Percentiles rank a stretch among this genome's conserved stretches.
Conservation (phyloP, 2,113 vertebrate species). For the Chauna torquata region DNA sequence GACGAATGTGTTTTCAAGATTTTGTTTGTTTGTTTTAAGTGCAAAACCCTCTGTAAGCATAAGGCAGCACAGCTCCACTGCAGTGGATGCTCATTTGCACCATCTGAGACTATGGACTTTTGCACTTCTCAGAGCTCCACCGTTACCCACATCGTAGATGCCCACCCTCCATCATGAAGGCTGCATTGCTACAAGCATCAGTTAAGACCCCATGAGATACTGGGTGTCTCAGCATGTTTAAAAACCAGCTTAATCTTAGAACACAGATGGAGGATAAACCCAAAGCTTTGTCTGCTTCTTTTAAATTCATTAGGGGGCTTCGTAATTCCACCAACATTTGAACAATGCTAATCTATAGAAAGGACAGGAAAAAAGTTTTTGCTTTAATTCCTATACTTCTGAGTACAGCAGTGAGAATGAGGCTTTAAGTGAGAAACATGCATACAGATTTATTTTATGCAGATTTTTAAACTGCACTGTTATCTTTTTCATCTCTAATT, state of each 20-base stretch:
- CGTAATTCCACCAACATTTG: not conserved
- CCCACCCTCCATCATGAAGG: not conserved
- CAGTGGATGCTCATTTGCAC: not conserved
- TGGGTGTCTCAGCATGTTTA: not conserved
- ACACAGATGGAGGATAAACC: not conserved
- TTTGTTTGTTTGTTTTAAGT: not conserved
- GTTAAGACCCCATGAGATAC: not conserved
- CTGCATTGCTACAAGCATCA: not conserved
- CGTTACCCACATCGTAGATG: not conserved
- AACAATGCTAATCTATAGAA: not conserved
- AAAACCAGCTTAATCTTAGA: slow-evolving; percentile 9
- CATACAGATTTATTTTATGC: not conserved
- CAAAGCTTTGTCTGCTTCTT: not conserved
- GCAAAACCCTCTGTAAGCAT: not conserved
- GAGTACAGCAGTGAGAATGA: not conserved
- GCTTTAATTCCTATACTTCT: not conserved
- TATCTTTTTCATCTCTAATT: not conserved
- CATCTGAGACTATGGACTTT: not conserved
- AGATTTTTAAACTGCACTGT: not conserved
- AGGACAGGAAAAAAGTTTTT: not conserved
- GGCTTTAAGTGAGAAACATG: not conserved
- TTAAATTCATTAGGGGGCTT: not conserved
- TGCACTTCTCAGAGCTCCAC: not conserved
- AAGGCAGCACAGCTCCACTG: not conserved
- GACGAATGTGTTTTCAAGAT: not conserved